Conservation (phyloP, 2,113 vertebrate species). For the Callipepla squamata region DNA sequence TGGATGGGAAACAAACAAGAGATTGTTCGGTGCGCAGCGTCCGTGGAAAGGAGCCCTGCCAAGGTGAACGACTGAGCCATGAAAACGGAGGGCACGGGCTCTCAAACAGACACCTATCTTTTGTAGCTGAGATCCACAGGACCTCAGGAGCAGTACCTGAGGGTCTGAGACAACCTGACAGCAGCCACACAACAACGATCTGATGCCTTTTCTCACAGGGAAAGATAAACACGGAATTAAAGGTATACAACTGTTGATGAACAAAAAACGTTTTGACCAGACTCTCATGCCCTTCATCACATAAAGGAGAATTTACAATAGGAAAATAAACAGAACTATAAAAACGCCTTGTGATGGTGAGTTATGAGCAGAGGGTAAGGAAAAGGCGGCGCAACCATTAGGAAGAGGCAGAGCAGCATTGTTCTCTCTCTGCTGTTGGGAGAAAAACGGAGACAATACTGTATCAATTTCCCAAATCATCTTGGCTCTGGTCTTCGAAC, state of each 20-base stretch:
- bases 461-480: constrained; percentile 8
- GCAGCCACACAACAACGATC: neutral
- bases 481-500: constrained; percentile 19
- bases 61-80: neutral
- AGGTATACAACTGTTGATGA: neutral
- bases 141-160: neutral
- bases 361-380: constrained; percentile 34
- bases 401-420: neutral
- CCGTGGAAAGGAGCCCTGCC: neutral
- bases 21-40: neutral
- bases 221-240: neutral
- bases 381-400: neutral
- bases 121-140: neutral
- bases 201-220: neutral
- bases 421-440: neutral
- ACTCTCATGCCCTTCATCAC: neutral
- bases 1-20: neutral
- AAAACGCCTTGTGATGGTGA: constrained; percentile 45
- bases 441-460: neutral
- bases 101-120: neutral
- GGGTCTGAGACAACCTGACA: neutral
- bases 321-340: constrained; percentile 34
- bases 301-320: neutral
- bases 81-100: neutral
- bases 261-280: neutral